Base-by-base conservation (phyloP, 2,797 vertebrate species). In the Argentina silus region DNA sequence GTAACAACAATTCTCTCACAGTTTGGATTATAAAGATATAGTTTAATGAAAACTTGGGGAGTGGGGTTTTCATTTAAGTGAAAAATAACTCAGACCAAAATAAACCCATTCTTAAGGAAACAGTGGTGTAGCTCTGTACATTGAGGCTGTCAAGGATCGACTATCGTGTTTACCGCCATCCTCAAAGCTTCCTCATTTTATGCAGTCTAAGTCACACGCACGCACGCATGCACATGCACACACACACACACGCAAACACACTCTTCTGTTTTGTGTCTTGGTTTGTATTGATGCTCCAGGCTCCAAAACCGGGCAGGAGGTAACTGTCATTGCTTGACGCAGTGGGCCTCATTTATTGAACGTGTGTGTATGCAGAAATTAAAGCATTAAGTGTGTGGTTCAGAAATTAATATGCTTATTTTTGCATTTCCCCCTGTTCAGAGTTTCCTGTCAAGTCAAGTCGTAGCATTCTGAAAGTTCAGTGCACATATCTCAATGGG, bases 131-230 rank as follows among this genome's bases (percentile, higher is more conserved):
- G n/a, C n/a, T 68, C 27, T 27, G 36, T 50, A n/a, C 47, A 67
- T 44, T 6, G 10, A 67, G 21, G 50, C n/a, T 48, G 43, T 48
- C 53, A 69, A 43, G 21, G 21, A 36, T 73, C 14, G 45, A 48
- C 60, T 79, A 27, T 75, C 73, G 72, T 44, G 56, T 72, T 75
- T 76, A 73, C 74, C 65, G n/a, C 44, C 2, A 8, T 53, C 51
- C 56, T 62, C 48, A 64, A 19, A 61, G 57, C 27, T 57, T 64
- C 69, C 55, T 59, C 9, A n/a, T 59, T 69, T 36, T 68, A 10
- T 36, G 17, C 67, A 59, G 2, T 7, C 55, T 12, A 10, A 51
- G 3, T 6, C 53, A 45, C 67, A 48, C 62, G 47, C 48, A 57
- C 64, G n/a, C 73, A 64, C 27, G 19, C 67, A 7, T 43, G 19